Base-by-base conservation (phyloP, 2,113 vertebrate genomes). In the Thymallus thymallus region DNA sequence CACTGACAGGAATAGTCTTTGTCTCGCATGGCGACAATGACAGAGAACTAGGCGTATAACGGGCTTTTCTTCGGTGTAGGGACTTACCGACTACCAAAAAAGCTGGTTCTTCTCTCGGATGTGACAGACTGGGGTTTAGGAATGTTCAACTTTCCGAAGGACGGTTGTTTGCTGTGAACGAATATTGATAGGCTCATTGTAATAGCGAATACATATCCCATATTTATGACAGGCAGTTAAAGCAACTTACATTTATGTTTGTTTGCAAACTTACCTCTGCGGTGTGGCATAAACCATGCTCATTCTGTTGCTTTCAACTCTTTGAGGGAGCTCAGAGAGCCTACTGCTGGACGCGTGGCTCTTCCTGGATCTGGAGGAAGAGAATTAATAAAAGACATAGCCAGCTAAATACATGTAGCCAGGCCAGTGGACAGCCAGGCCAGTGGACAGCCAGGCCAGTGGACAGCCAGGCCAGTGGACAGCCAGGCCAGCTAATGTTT, bases 41-140 rank as follows among this genome's bases (percentile, higher is more conserved):
- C 3, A 41, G 35, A 41, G 35, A 41, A 41, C 35, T 41, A 41
- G 16, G 1, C 18, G 48, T 41, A 10, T 18, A 5, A 18, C 6
- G 3, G 5, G 18, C 6, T 18, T 51, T 14, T 51, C 3, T 5
- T 5, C 16, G 5, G 48, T 18, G 16, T 5, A 18, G 14, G 48
- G 16, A 51, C 94, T 92, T 91, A 90, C 90, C 87, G 72, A 3
- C 88, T 91, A 26, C 96, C 94, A 90, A 96, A 97, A 77, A 95
- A 93, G 84, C 95, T 97, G 76, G 93, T 92, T 91, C 95, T 93
- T 75, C 93, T 95, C 79, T 99, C 97, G 5, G 94, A 96, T 18
- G 90, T 93, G 69, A 81, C 91, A 65, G 94, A 90, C 51, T 92
- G 89, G 5, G 93, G 89, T 82, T 91, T 97, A 71, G 91, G 86